A percentile compares a stretch with the other conserved stretches of the same genome.
Conservation (phyloP, 2,113 vertebrate species). For the Glaucidium brasilianum region DNA sequence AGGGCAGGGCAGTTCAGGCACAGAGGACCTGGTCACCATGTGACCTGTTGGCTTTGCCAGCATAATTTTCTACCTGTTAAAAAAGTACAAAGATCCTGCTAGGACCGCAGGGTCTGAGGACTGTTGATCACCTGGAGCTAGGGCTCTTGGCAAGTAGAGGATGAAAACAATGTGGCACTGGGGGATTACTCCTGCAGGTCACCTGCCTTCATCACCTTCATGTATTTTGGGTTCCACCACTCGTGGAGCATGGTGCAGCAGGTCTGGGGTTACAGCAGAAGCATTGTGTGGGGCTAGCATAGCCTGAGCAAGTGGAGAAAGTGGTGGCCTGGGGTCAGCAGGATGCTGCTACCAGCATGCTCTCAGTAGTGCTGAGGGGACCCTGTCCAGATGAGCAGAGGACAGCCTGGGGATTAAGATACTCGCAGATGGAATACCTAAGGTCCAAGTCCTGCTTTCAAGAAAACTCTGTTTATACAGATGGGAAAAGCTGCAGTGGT, state of each 20-base stretch:
- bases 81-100: neutral
- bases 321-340: neutral
- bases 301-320: neutral
- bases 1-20: neutral
- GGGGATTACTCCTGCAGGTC: neutral
- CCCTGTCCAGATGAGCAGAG: neutral
- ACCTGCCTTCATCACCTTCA: neutral
- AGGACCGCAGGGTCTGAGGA: neutral
- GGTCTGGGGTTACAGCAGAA: neutral
- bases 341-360: neutral
- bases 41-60: neutral
- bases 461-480: neutral
- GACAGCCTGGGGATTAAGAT: neutral
- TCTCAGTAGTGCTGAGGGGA: neutral
- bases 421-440: neutral
- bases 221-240: neutral
- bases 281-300: neutral
- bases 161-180: neutral
- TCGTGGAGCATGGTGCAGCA: neutral
- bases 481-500: neutral
- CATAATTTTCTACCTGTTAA: neutral
- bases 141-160: neutral
- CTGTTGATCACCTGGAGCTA: neutral
- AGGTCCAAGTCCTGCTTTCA: neutral
- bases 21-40: neutral